phyloP scores from a whole-genome alignment of 2,797 vertebrate genomes.

The Masticophis lateralis region DNA sequence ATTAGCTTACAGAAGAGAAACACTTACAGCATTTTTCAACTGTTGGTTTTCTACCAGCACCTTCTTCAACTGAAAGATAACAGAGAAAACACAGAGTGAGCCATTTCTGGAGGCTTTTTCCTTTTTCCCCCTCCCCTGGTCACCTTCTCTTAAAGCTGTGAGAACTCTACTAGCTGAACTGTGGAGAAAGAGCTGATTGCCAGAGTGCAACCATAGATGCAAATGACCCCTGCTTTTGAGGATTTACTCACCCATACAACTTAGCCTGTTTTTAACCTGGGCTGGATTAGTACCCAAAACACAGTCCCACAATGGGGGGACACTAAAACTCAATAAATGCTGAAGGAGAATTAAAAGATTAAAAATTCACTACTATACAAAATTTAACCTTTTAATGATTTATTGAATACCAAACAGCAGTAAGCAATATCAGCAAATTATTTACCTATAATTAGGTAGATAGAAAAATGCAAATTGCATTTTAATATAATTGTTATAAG shows the following conservation, averaged over 20 bases:
- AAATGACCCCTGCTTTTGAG: background rate
- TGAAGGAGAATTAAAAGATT: background rate
- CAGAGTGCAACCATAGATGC: too few species aligned
- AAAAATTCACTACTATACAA: background rate
- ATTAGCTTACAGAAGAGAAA: background rate
- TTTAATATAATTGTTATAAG: background rate
- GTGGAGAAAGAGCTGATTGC: background rate
- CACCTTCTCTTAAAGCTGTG: background rate
- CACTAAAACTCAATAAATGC: background rate
- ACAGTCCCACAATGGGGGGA: background rate
- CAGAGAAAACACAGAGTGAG: background rate
- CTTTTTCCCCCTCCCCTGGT: accelerated
- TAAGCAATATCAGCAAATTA: background rate
- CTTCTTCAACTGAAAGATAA: slow-evolving; percentile 32
- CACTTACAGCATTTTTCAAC: slow-evolving; percentile 29
- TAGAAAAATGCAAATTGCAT: background rate
- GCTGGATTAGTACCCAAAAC: background rate
- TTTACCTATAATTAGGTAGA: background rate
- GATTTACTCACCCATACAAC: background rate
- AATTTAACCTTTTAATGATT: background rate
- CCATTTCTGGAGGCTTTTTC: background rate
- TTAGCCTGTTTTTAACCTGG: background rate
- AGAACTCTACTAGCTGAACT: too few species aligned
- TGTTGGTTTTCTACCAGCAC: slow-evolving; percentile 24
- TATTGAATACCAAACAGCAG: background rate